Conservation (phyloP, 2,113 vertebrate species). For the Orcinus orca region DNA sequence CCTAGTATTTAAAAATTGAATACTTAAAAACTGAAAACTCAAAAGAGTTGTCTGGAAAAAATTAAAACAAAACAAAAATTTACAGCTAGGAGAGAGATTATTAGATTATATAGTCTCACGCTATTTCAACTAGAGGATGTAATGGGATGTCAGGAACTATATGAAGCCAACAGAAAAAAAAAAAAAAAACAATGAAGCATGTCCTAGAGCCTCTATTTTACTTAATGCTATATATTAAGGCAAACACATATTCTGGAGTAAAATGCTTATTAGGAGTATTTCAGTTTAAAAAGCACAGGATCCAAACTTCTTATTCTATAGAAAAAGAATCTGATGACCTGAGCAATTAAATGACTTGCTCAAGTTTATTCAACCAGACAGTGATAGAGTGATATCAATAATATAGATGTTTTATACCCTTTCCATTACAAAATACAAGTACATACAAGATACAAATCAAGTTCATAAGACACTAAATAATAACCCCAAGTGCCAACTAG, state of each 20-base stretch:
- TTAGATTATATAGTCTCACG: not conserved
- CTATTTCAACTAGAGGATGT: constrained; percentile 14
- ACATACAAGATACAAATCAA: constrained; percentile 26
- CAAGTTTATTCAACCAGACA: not conserved
- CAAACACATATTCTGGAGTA: constrained; percentile 12
- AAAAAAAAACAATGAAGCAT: not conserved
- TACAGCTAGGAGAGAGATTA: not conserved
- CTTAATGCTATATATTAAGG: not conserved
- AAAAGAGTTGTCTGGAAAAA: constrained; percentile 10
- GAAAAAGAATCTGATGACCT: not conserved
- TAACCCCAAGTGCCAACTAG: not conserved
- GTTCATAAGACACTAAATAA: not conserved
- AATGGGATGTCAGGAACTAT: constrained; percentile 14
- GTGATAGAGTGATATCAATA: not conserved
- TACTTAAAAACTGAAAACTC: constrained; percentile 34
- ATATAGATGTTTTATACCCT: not conserved
- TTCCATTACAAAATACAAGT: constrained; percentile 16
- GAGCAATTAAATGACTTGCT: constrained; percentile 2
- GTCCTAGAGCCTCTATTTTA: not conserved
- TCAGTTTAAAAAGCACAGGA: constrained; percentile 4
- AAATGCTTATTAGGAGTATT: constrained; percentile 32
- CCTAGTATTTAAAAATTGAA: constrained; percentile 57
- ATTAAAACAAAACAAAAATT: not conserved
- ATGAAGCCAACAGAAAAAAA: not conserved
- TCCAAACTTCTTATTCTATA: not conserved